Percentiles rank a stretch among this genome's conserved stretches.
Evolutionary conservation across 2,888 invertebrate genomes (phyloP).

Genomic region (Laothoe populi): DNA sequence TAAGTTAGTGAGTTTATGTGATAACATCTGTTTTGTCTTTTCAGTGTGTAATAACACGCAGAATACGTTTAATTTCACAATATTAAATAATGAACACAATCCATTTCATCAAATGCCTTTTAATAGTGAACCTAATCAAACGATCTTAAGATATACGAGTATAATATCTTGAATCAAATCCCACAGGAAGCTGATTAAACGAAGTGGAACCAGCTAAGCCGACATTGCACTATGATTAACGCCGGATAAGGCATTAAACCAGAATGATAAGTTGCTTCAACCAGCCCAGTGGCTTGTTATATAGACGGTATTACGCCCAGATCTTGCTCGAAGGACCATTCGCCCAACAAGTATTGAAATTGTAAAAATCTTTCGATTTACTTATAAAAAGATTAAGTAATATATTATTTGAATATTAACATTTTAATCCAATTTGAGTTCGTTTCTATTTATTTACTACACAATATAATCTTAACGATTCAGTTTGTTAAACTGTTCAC

Average conservation of each 20-base stretch:
- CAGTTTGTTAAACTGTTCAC: slow-evolving; percentile 7
- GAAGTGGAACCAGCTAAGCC: slow-evolving; percentile 24
- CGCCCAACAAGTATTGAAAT: neutral
- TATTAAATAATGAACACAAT: neutral
- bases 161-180: slow-evolving; percentile 12
- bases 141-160: neutral
- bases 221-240: slow-evolving; percentile 22
- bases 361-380: neutral
- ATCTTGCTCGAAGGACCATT: neutral
- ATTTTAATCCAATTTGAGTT: neutral
- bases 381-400: neutral
- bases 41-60: too few relatives aligned
- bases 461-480: neutral
- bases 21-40: neutral
- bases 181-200: slow-evolving; percentile 22
- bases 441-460: neutral
- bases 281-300: slow-evolving; percentile 14
- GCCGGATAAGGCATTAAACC: slow-evolving; percentile 24
- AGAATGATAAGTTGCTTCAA: slow-evolving; percentile 18
- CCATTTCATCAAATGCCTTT: neutral
- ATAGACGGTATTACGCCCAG: too few relatives aligned
- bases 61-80: too few relatives aligned
- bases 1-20: too few relatives aligned
- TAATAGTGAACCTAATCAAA: neutral
- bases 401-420: neutral